These are phyloP conservation scores for Spea multiplicata DNA, from an alignment of 2,113 vertebrate genomes.

Conservation along the genomic window DNA sequence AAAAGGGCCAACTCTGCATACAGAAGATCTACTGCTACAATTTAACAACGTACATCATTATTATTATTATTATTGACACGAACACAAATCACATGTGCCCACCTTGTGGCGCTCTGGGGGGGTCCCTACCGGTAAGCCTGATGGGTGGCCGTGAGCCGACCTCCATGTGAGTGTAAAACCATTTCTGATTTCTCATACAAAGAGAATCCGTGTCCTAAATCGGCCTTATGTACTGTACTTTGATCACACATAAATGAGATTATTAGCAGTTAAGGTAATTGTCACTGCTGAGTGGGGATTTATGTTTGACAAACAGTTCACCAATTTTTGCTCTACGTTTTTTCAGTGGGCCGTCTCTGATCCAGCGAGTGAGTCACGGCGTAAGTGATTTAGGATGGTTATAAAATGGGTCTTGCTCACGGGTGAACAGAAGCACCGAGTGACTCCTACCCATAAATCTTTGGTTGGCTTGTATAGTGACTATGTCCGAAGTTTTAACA, in stretches of 20 bases:
- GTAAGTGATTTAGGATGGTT: neutral
- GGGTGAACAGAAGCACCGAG: neutral
- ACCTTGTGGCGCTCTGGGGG: too few species aligned
- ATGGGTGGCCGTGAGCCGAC: neutral
- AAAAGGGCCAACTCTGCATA: too few species aligned
- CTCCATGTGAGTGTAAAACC: neutral
- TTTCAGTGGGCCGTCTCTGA: conserved; percentile 15
- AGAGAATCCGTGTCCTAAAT: conserved; percentile 28
- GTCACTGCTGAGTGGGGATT: conserved; percentile 2
- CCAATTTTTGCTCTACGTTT: conserved; percentile 15
- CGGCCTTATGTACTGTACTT: conserved; percentile 34
- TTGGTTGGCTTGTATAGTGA: neutral
- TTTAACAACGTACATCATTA: too few species aligned
- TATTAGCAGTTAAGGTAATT: conserved; percentile 37
- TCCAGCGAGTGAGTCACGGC: conserved; percentile 34
- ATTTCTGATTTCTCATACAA: neutral
- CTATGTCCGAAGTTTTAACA: neutral
- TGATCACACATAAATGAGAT: conserved; percentile 23
- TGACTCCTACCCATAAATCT: neutral
- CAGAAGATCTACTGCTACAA: too few species aligned
- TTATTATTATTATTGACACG: too few species aligned
- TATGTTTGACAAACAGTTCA: conserved; percentile 2
- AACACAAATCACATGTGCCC: too few species aligned
- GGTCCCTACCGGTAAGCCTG: too few species aligned
- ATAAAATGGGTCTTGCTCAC: conserved; percentile 31